A percentile compares a stretch with the other conserved stretches of the same genome.
Evolutionary conservation across 2,797 vertebrate species (phyloP).

Genomic region (Scomberomorus guttatus): DNA sequence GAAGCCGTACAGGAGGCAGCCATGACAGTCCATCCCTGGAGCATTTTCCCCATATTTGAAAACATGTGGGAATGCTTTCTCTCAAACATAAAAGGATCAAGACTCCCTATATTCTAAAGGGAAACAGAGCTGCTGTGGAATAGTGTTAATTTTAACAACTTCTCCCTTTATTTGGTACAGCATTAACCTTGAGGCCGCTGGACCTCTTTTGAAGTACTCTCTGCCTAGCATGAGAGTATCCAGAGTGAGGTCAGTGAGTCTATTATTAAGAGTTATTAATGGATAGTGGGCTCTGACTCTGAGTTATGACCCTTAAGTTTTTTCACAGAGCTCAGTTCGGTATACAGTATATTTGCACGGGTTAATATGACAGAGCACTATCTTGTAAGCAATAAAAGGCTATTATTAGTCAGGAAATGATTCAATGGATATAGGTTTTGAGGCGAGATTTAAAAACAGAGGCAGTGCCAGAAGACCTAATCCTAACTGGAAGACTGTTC

Average conservation of each 20-base stretch:
- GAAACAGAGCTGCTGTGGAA: conserved; percentile 83
- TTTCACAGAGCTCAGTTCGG: conserved; percentile 38
- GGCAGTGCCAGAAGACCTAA: conserved; percentile 24
- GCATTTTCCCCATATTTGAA: conserved; percentile 88
- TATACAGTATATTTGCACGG: conserved; percentile 8
- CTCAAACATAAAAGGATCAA: conserved; percentile 87
- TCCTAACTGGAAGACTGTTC: conserved; percentile 17
- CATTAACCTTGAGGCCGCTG: conserved; percentile 81
- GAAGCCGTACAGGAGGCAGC: conserved; percentile 83
- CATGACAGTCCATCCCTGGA: conserved; percentile 87
- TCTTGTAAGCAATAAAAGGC: conserved; percentile 31
- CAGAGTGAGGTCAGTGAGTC: conserved; percentile 75
- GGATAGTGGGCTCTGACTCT: conserved; percentile 68
- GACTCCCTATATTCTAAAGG: conserved; percentile 81
- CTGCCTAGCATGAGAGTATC: conserved; percentile 66
- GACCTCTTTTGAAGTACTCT: conserved; percentile 78
- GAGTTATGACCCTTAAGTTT: conserved; percentile 58
- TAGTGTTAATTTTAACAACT: conserved; percentile 88
- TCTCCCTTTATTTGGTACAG: conserved; percentile 81
- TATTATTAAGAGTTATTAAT: conserved; percentile 78
- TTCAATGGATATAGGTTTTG: conserved; percentile 46
- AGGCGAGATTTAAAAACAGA: conserved; percentile 37
- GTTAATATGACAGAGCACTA: conserved; percentile 24
- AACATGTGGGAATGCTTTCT: conserved; percentile 94
- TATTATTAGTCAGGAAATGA: conserved; percentile 31